Evolutionary conservation across 2,797 vertebrate genomes (phyloP).

Genomic region (Nannoperca australis): DNA sequence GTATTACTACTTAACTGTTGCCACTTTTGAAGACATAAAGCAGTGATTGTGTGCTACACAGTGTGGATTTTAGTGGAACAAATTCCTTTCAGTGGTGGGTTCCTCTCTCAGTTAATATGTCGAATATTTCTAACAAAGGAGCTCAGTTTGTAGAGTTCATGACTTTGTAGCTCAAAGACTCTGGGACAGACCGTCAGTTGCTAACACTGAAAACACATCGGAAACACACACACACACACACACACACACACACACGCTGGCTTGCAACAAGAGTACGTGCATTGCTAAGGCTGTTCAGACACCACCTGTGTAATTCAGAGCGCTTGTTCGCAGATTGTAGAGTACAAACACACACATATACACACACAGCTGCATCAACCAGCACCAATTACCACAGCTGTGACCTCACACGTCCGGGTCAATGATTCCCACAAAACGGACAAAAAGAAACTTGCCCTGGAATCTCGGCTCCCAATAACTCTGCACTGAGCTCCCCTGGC

Average conservation of each 20-base stretch:
- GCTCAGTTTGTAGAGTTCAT: constrained; percentile 22
- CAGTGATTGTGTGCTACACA: neutral
- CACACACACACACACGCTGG: constrained; percentile 4
- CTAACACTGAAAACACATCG: neutral
- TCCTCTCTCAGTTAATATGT: constrained; percentile 1
- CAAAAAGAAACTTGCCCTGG: constrained; percentile 80
- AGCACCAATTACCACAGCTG: constrained; percentile 76
- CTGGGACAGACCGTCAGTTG: neutral
- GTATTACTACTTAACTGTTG: neutral
- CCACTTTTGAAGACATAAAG: constrained; percentile 9
- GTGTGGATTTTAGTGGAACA: neutral
- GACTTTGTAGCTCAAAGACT: constrained; percentile 22
- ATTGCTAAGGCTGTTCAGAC: constrained; percentile 14
- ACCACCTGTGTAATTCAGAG: constrained; percentile 16
- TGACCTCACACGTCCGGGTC: constrained; percentile 83
- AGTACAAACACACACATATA: constrained; percentile 36
- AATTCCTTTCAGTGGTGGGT: neutral
- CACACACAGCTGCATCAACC: constrained; percentile 77
- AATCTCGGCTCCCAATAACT: constrained; percentile 82
- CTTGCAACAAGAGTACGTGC: neutral
- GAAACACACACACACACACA: too few relatives aligned
- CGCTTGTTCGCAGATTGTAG: constrained; percentile 38
- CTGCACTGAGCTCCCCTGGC: constrained; percentile 53
- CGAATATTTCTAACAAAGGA: constrained; percentile 8
- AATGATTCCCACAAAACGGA: constrained; percentile 76